Conservation (phyloP, 2,888 invertebrate species). For the Pomacea canaliculata region DNA sequence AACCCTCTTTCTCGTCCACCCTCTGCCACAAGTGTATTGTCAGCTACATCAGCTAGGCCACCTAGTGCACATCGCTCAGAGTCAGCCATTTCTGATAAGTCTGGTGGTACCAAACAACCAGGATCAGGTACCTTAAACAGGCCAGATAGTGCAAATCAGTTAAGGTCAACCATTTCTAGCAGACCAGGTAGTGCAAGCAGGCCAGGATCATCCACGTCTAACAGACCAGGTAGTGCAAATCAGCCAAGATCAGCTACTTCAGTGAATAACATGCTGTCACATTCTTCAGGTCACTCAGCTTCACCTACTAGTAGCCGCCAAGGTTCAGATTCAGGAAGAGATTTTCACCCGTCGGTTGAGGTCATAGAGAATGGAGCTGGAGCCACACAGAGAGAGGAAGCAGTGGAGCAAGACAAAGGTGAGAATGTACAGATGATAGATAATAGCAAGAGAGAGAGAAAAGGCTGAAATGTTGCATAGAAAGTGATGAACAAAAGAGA, state of each 20-base stretch:
- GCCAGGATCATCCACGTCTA: too few relatives aligned
- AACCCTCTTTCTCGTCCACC: constrained; percentile 36
- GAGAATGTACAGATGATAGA: not conserved
- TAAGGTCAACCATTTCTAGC: constrained; percentile 28
- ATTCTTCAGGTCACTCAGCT: not conserved
- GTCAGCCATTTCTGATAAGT: constrained; percentile 25
- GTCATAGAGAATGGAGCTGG: not conserved
- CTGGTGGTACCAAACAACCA: constrained; percentile 37
- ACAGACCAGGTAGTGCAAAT: too few relatives aligned
- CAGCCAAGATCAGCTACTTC: too few relatives aligned
- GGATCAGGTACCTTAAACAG: constrained; percentile 26
- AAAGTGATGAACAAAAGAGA: too few relatives aligned
- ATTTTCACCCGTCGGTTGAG: not conserved
- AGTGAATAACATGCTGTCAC: too few relatives aligned
- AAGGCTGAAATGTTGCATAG: too few relatives aligned
- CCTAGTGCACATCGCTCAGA: constrained; percentile 37
- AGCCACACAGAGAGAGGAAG: constrained; percentile 8
- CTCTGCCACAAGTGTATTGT: constrained; percentile 30
- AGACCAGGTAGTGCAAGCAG: too few relatives aligned
- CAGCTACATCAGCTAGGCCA: constrained; percentile 5
- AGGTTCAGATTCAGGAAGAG: constrained; percentile 26
- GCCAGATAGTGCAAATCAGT: constrained; percentile 32
- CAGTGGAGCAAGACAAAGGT: not conserved
- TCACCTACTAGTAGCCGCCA: constrained; percentile 22
- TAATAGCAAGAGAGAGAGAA: too few relatives aligned